Percentiles rank a stretch among this genome's conserved stretches.
Evolutionary conservation across 2,113 vertebrate genomes (phyloP).

Genomic region (Dicaeum eximium): DNA sequence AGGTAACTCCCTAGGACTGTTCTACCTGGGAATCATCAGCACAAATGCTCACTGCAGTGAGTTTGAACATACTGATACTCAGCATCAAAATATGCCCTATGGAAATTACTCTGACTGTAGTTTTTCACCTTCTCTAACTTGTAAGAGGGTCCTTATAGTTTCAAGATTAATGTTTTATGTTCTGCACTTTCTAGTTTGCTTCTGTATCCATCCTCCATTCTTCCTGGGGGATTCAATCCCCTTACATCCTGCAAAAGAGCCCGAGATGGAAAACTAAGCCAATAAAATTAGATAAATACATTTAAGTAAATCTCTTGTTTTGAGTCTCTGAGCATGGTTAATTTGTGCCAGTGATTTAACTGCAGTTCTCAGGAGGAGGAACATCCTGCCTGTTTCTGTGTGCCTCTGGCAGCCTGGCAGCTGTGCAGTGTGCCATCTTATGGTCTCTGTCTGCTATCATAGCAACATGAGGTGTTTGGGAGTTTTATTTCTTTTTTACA

Average conservation of each 20-base stretch:
- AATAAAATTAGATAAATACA: background rate
- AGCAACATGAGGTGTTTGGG: background rate
- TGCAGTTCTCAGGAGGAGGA: background rate
- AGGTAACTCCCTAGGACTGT: constrained; percentile 73
- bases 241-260: background rate
- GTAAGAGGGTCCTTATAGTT: background rate
- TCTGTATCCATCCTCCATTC: background rate
- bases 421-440: background rate
- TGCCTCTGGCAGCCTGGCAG: background rate
- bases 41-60: background rate
- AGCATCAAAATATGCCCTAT: background rate
- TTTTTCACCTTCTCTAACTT: background rate
- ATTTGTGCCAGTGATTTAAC: background rate
- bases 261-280: background rate
- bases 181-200: background rate
- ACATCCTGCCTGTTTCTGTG: background rate
- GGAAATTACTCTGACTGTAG: background rate
- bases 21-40: background rate
- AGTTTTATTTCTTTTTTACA: background rate
- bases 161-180: background rate
- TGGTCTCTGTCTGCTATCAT: background rate
- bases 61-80: background rate
- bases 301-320: background rate
- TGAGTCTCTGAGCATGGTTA: background rate
- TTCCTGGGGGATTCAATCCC: background rate